Evolutionary conservation across 1,140 invertebrate species (phyloP).

Genomic region (Charaxes varanes): DNA sequence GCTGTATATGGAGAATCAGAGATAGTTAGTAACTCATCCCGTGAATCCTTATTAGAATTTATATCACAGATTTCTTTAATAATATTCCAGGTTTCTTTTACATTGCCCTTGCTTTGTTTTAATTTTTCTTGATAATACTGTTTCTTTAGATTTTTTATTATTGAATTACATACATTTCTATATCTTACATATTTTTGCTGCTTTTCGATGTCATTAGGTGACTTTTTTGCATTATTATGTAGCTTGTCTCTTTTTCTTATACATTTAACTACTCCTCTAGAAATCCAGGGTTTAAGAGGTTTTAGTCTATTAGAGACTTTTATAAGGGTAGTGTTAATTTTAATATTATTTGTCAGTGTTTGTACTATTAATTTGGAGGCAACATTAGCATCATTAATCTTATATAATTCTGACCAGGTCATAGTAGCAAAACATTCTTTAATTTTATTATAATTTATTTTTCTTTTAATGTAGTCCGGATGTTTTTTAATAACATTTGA

Average conservation of each 20-base stretch:
- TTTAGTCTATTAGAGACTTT: conserved; percentile 7
- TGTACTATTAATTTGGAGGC: too few relatives aligned
- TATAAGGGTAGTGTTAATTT: too few relatives aligned
- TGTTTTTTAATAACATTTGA: too few relatives aligned
- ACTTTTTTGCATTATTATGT: conserved; percentile 8
- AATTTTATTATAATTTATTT: too few relatives aligned
- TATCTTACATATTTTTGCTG: conserved; percentile 16
- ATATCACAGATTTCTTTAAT: conserved; percentile 19
- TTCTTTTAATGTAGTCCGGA: too few relatives aligned
- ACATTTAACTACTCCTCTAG: conserved; percentile 9
- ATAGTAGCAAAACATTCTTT: too few relatives aligned
- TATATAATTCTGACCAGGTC: too few relatives aligned
- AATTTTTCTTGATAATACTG: conserved; percentile 12
- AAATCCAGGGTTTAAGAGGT: conserved; percentile 21
- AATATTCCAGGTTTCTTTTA: conserved; percentile 19
- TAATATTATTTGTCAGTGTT: too few relatives aligned
- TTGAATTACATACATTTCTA: conserved; percentile 17
- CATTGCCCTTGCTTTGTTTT: conserved; percentile 11
- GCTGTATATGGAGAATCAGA: not conserved
- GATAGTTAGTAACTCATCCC: conserved; percentile 8
- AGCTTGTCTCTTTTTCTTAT: conserved; percentile 18
- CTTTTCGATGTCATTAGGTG: not conserved
- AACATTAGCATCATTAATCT: too few relatives aligned
- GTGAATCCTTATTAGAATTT: conserved; percentile 1
- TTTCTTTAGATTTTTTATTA: conserved; percentile 13